A percentile compares a stretch with the other conserved stretches of the same genome.
phyloP scores from a whole-genome alignment of 2,113 vertebrate species.

The Ginglymostoma cirratum region DNA sequence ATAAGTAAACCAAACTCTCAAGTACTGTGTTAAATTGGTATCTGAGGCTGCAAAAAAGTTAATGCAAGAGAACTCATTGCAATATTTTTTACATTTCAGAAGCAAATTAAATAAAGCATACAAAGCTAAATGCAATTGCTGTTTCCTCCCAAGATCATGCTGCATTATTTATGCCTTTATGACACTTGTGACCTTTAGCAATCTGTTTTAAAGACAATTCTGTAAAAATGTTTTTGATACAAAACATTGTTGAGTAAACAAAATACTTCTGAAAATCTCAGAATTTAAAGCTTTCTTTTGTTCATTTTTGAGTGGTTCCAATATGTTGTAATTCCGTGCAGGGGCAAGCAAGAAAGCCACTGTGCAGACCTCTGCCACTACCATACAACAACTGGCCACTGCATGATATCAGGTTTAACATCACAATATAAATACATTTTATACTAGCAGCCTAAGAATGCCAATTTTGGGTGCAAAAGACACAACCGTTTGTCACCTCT shows the following conservation, averaged over 20 bases:
- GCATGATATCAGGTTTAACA: background rate
- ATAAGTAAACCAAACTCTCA: background rate
- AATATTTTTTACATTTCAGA: background rate
- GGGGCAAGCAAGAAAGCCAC: background rate
- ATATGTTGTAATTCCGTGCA: background rate
- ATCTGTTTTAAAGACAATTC: background rate
- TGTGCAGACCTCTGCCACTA: background rate
- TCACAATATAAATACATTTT: background rate
- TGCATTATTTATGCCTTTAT: background rate
- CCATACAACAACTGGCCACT: background rate
- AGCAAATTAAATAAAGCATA: slow-evolving; percentile 11
- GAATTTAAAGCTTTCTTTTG: background rate
- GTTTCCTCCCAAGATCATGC: background rate
- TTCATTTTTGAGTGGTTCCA: background rate
- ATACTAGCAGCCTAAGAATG: background rate
- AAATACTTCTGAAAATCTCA: background rate
- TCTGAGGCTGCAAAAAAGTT: background rate
- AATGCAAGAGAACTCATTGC: background rate
- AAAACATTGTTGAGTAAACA: background rate
- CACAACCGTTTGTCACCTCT: background rate
- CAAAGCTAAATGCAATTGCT: background rate
- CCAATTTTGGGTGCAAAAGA: background rate
- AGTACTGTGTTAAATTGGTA: background rate
- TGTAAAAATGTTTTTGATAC: background rate
- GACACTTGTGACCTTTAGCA: background rate